Percentiles rank a stretch among this genome's conserved stretches.
phyloP scores from a whole-genome alignment of 2,113 vertebrate species.

The Cettia cetti region DNA sequence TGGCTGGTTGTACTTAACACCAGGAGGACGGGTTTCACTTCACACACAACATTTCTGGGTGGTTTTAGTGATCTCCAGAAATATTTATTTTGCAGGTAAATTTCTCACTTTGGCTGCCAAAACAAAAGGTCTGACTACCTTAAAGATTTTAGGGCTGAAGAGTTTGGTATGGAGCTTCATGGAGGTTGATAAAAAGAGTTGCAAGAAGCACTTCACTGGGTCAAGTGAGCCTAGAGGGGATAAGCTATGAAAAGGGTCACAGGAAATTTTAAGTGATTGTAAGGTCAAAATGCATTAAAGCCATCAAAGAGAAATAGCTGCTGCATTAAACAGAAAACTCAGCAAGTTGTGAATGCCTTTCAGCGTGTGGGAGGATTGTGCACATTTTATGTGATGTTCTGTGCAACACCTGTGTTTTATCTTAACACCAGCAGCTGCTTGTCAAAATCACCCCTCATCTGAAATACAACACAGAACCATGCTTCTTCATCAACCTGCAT shows the following conservation, averaged over 20 bases:
- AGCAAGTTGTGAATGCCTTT: background rate
- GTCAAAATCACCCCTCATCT: background rate
- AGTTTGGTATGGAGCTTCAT: background rate
- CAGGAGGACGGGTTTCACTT: background rate
- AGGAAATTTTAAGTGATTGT: conserved; percentile 2
- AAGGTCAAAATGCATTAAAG: conserved; percentile 31
- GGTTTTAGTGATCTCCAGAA: background rate
- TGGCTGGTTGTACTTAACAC: background rate
- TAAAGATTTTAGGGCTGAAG: background rate
- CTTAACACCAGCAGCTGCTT: background rate
- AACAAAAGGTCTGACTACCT: background rate
- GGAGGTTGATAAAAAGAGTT: background rate
- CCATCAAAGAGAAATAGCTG: background rate
- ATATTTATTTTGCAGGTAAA: background rate
- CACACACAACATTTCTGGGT: background rate
- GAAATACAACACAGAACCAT: background rate
- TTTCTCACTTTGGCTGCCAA: background rate
- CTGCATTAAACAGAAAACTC: background rate
- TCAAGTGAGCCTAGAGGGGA: background rate
- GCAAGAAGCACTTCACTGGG: background rate
- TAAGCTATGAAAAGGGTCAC: background rate
- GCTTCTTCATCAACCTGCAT: background rate
- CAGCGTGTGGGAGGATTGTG: background rate
- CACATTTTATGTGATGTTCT: background rate
- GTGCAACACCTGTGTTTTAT: background rate